A percentile compares a stretch with the other conserved stretches of the same genome.
These are phyloP conservation scores for Glandiceps talaboti DNA, from an alignment of 53 echinoderm and acorn worm species.

Conservation along the genomic window DNA sequence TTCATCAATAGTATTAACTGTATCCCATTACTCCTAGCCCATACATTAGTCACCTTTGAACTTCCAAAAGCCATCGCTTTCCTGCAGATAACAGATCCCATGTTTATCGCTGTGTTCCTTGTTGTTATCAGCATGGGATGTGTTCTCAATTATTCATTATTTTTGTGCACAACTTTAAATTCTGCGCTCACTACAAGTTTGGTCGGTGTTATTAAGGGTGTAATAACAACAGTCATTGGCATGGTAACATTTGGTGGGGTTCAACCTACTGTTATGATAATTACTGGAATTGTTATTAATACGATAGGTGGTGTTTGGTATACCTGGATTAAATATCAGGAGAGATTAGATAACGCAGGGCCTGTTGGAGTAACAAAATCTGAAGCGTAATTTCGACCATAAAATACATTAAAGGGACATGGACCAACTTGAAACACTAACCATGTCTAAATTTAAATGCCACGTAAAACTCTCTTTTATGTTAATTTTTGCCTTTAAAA, in stretches of 20 bases:
- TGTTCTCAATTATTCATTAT: conserved; percentile 68
- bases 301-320: conserved; percentile 56
- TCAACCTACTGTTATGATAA: conserved; percentile 23
- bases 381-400: no score
- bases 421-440: no score
- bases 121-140: conserved; percentile 48
- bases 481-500: no score
- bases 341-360: conserved; percentile 8
- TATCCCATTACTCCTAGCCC: conserved; percentile 32
- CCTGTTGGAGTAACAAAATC: no score
- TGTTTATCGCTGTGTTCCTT: conserved; percentile 21
- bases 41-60: conserved; percentile 31
- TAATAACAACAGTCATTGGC: conserved; percentile 47
- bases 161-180: conserved; percentile 77
- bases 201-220: conserved; percentile 69
- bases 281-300: conserved; percentile 45
- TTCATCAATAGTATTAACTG: conserved; percentile 79
- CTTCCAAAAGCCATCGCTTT: conserved; percentile 11
- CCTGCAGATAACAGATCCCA: not conserved
- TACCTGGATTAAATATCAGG: conserved; percentile 47
- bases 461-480: no score
- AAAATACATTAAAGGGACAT: no score
- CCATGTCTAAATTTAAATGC: no score
- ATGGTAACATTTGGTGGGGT: conserved; percentile 68
- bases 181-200: conserved; percentile 84